Evolutionary conservation across 2,888 invertebrate genomes (phyloP).

Genomic region (Eretmocerus hayati): DNA sequence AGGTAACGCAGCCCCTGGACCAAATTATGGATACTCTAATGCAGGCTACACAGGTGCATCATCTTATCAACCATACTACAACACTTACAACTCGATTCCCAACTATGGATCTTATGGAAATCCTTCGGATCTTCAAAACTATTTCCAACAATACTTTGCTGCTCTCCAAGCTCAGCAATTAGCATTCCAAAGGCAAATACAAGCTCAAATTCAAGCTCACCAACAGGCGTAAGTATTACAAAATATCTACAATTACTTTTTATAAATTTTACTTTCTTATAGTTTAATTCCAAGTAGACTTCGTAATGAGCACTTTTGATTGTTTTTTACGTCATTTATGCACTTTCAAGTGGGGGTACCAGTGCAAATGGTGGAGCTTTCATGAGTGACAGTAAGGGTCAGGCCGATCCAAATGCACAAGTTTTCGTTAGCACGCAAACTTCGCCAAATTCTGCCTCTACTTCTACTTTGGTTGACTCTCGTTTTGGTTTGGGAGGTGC

Average conservation of each 20-base stretch:
- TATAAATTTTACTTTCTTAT: background rate
- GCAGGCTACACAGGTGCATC: constrained; percentile 1
- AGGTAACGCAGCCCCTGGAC: no score
- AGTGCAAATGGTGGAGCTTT: constrained; percentile 24
- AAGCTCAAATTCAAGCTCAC: constrained; percentile 26
- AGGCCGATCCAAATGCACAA: constrained; percentile 22
- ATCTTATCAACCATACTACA: background rate
- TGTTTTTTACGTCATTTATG: background rate
- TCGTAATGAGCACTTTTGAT: background rate
- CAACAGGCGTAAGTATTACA: constrained; percentile 31
- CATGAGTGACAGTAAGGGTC: constrained; percentile 23
- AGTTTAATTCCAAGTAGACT: background rate
- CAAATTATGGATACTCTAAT: background rate
- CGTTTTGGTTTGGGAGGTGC: constrained; percentile 18
- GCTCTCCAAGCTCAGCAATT: constrained; percentile 28
- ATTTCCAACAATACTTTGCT: constrained; percentile 27
- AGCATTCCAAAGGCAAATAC: constrained; percentile 23
- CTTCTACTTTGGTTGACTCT: constrained; percentile 13
- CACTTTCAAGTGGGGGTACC: constrained; percentile 15
- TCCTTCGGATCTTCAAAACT: constrained; percentile 14
- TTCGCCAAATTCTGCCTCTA: constrained; percentile 17
- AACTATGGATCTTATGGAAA: background rate
- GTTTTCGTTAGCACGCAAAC: constrained; percentile 22
- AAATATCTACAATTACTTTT: background rate
- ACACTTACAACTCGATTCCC: background rate